A percentile compares a stretch with the other conserved stretches of the same genome.
These are phyloP conservation scores for Dunckerocampus dactyliophorus DNA, from an alignment of 2,113 vertebrate species.

Conservation along the genomic window DNA sequence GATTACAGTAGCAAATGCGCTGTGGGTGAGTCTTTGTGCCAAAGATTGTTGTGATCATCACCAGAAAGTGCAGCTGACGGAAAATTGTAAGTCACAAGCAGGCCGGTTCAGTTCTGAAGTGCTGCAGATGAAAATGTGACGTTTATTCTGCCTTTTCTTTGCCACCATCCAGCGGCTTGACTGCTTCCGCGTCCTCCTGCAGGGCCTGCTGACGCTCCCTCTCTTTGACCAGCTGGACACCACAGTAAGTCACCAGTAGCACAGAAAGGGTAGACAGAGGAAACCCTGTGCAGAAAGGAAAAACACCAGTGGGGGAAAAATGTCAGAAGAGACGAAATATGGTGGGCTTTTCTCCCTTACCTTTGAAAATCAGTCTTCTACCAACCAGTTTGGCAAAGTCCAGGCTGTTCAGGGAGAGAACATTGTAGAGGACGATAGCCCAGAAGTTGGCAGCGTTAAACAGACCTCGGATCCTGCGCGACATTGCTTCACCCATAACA, in stretches of 20 bases:
- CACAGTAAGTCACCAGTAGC: conserved; percentile 93
- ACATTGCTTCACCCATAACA: conserved; percentile 82
- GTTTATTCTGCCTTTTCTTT: conserved; percentile 82
- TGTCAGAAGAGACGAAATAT: no score
- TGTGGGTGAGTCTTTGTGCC: conserved; percentile 46
- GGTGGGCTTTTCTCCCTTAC: conserved; percentile 38
- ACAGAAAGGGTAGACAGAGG: conserved; percentile 84
- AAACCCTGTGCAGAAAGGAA: conserved; percentile 75
- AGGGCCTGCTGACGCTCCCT: conserved; percentile 79
- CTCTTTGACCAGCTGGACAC: conserved; percentile 95
- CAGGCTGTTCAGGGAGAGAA: conserved; percentile 90
- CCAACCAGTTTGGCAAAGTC: conserved; percentile 89
- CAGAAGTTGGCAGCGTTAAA: conserved; percentile 95
- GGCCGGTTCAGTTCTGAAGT: neutral
- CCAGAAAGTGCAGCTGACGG: conserved; percentile 73
- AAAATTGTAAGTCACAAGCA: conserved; percentile 31
- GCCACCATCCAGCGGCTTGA: conserved; percentile 41
- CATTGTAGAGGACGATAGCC: conserved; percentile 92
- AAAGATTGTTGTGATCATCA: conserved; percentile 55
- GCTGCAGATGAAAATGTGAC: no score
- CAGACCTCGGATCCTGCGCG: conserved; percentile 82
- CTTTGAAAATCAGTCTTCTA: conserved; percentile 80
- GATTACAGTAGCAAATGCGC: no score
- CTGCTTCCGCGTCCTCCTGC: conserved; percentile 68
- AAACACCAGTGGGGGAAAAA: neutral